Evolutionary conservation across 2,797 vertebrate species (phyloP).

Genomic region (Liparis tanakae): DNA sequence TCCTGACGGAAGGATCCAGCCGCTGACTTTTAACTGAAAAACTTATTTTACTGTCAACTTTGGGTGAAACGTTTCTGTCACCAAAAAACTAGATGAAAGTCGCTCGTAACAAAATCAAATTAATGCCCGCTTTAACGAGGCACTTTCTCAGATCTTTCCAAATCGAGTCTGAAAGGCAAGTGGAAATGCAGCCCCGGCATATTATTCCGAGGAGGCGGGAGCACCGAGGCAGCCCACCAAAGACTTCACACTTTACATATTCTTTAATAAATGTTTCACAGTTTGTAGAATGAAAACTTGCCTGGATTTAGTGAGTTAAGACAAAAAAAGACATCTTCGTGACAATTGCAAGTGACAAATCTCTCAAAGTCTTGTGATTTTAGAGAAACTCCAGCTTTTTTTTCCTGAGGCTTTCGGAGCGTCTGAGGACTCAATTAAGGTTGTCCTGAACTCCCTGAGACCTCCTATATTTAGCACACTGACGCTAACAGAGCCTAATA

Average conservation of each 20-base stretch:
- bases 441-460: no score
- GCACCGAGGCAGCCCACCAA: conserved; percentile 13
- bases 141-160: conserved; percentile 50
- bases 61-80: conserved; percentile 51
- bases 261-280: no score
- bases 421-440: no score
- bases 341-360: no score
- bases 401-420: no score
- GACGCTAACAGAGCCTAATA: no score
- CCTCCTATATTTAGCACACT: no score
- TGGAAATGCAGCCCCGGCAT: conserved; percentile 39
- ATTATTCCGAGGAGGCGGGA: conserved; percentile 18
- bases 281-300: no score
- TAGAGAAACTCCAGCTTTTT: no score
- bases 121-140: conserved; percentile 51
- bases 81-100: conserved; percentile 59
- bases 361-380: no score
- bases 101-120: conserved; percentile 59
- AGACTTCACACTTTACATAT: background rate
- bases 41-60: conserved; percentile 53
- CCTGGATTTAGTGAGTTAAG: no score
- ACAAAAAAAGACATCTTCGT: no score
- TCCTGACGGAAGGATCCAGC: conserved; percentile 36
- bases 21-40: conserved; percentile 48
- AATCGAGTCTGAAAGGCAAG: conserved; percentile 30